Percentiles rank a stretch among this genome's conserved stretches.
phyloP scores from a whole-genome alignment of 1,140 invertebrate species.

The Drosophila rhopaloa region DNA sequence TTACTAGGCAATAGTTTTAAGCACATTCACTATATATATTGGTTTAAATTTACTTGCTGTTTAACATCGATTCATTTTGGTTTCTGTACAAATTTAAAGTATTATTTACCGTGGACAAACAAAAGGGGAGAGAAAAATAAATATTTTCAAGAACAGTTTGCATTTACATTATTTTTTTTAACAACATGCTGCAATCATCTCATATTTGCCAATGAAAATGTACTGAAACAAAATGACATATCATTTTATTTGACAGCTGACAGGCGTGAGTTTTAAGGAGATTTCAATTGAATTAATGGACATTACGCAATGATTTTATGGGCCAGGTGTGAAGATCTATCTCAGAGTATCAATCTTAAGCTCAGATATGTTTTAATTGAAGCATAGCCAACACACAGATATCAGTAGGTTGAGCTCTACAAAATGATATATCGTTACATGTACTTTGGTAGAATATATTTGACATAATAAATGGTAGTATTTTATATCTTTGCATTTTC shows the following conservation, averaged over 20 bases:
- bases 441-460: constrained; percentile 3
- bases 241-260: constrained; percentile 43
- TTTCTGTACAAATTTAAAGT: constrained; percentile 43
- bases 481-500: constrained; percentile 26
- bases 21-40: constrained; percentile 62
- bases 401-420: constrained; percentile 13
- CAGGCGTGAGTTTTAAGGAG: constrained; percentile 13
- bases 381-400: constrained; percentile 18
- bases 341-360: constrained; percentile 41
- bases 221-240: constrained; percentile 46
- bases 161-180: constrained; percentile 25
- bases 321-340: constrained; percentile 36
- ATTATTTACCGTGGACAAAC: constrained; percentile 26
- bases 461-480: constrained; percentile 3
- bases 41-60: constrained; percentile 28
- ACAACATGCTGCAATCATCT: constrained; percentile 23
- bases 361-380: constrained; percentile 47
- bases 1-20: constrained; percentile 67
- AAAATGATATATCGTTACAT: constrained; percentile 35
- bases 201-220: constrained; percentile 41
- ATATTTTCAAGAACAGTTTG: constrained; percentile 24
- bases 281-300: constrained; percentile 20
- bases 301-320: constrained; percentile 23
- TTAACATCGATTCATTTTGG: constrained; percentile 38
- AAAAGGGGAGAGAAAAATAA: constrained; percentile 5